Conservation (phyloP, 1,140 invertebrate genomes). For the Leptonema lineaticorne region DNA sequence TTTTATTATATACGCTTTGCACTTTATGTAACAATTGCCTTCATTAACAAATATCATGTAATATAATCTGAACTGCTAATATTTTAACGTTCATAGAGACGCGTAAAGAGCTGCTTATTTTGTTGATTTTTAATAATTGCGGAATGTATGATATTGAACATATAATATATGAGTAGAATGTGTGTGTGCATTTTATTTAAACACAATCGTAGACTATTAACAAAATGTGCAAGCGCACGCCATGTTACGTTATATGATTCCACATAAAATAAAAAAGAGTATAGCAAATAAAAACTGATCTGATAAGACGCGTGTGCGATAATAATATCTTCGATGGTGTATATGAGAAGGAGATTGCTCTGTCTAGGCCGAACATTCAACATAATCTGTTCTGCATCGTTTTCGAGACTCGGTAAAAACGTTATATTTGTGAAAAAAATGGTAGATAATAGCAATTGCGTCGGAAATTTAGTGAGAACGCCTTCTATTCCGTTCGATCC, state of each 20-base stretch:
- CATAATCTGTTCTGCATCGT: slow-evolving; percentile 34
- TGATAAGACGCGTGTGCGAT: slow-evolving; percentile 31
- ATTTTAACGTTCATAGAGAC: too few relatives aligned
- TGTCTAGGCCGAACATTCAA: slow-evolving; percentile 29
- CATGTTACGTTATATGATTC: too few relatives aligned
- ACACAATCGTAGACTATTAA: slow-evolving; percentile 10
- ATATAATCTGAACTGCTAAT: too few relatives aligned
- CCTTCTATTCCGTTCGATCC: slow-evolving; percentile 29
- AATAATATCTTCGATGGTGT: slow-evolving; percentile 39
- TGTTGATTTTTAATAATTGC: too few relatives aligned
- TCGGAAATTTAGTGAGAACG: slow-evolving; percentile 24
- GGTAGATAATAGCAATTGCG: slow-evolving; percentile 35
- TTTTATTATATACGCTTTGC: too few relatives aligned
- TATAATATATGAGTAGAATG: slow-evolving; percentile 15
- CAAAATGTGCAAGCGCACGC: slow-evolving; percentile 11
- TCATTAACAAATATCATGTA: too few relatives aligned
- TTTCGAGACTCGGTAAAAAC: slow-evolving; percentile 30
- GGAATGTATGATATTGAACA: too few relatives aligned
- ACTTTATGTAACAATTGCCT: too few relatives aligned
- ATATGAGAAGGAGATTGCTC: slow-evolving; percentile 34
- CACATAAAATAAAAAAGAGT: neutral
- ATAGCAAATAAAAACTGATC: neutral
- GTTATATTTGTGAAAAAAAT: slow-evolving; percentile 29
- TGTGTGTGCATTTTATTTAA: slow-evolving; percentile 1
- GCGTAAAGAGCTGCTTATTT: too few relatives aligned